These are phyloP conservation scores for Drosophila teissieri DNA, from an alignment of 1,140 invertebrate species.

Conservation along the genomic window DNA sequence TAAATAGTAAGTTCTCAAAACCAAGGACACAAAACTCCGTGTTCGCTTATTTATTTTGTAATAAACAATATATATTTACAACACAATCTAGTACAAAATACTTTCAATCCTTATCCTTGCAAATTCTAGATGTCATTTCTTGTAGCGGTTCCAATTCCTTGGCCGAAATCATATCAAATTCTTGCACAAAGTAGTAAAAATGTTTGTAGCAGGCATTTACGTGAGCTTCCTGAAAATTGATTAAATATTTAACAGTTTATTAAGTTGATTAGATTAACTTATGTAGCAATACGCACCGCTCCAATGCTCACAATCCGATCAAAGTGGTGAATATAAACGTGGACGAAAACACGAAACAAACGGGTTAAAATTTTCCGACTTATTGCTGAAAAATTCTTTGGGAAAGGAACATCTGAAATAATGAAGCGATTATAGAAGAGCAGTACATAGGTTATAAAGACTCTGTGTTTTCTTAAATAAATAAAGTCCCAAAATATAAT, in stretches of 20 bases:
- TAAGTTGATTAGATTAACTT: too few species aligned
- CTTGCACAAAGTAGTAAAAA: conserved; percentile 97
- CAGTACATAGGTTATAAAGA: too few species aligned
- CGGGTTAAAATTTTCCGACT: conserved; percentile 41
- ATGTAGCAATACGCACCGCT: conserved; percentile 5
- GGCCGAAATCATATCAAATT: conserved; percentile 93
- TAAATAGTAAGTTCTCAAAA: not conserved
- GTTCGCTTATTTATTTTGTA: conserved; percentile 10
- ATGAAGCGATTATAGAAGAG: not conserved
- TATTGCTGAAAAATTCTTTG: conserved; percentile 32
- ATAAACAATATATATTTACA: conserved; percentile 33
- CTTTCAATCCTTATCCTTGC: conserved; percentile 84
- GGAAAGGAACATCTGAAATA: conserved; percentile 41
- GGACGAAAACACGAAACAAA: conserved; percentile 37
- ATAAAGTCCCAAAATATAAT: not conserved
- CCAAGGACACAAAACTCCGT: not conserved
- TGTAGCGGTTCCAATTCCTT: conserved; percentile 95
- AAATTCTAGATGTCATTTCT: conserved; percentile 91
- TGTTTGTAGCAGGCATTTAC: conserved; percentile 99
- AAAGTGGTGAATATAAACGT: conserved; percentile 39
- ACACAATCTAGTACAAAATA: conserved; percentile 11
- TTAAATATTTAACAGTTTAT: not conserved
- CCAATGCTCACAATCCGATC: conserved; percentile 38
- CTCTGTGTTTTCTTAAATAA: too few species aligned
- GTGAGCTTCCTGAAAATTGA: conserved; percentile 92